These are phyloP conservation scores for Morone saxatilis DNA, from an alignment of 2,113 vertebrate species.

Conservation along the genomic window DNA sequence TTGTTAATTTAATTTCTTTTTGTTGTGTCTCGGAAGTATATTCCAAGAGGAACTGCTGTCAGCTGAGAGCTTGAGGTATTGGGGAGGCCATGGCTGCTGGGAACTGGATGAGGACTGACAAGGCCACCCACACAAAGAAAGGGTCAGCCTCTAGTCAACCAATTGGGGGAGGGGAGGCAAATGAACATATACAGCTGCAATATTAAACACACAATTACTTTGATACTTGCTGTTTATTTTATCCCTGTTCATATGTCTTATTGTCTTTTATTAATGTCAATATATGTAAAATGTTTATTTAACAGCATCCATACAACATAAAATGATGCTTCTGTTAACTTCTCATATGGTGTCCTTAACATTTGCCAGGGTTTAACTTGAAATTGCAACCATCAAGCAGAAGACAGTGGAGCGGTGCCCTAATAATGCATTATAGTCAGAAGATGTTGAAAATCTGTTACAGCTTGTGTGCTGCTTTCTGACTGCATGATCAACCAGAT, in stretches of 20 bases:
- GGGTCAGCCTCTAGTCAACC: constrained; percentile 62
- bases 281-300: constrained; percentile 9
- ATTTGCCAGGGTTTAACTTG: neutral
- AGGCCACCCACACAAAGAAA: constrained; percentile 79
- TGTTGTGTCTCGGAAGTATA: constrained; percentile 29
- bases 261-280: neutral
- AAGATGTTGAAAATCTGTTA: constrained; percentile 54
- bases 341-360: constrained; percentile 4
- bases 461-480: constrained; percentile 82
- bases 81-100: constrained; percentile 62
- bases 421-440: constrained; percentile 23
- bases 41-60: constrained; percentile 37
- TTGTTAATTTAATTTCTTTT: neutral
- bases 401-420: constrained; percentile 4
- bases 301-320: constrained; percentile 6
- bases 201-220: constrained; percentile 51
- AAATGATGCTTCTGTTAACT: neutral
- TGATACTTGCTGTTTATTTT: constrained; percentile 28
- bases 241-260: neutral
- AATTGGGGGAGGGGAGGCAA: constrained; percentile 58
- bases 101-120: constrained; percentile 77
- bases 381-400: constrained; percentile 1
- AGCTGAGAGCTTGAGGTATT: constrained; percentile 48
- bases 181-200: constrained; percentile 32
- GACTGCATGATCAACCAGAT: constrained; percentile 93